A percentile compares a stretch with the other conserved stretches of the same genome.
Conservation (phyloP, 2,113 vertebrate genomes). For the Machaerirhynchus nigripectus region DNA sequence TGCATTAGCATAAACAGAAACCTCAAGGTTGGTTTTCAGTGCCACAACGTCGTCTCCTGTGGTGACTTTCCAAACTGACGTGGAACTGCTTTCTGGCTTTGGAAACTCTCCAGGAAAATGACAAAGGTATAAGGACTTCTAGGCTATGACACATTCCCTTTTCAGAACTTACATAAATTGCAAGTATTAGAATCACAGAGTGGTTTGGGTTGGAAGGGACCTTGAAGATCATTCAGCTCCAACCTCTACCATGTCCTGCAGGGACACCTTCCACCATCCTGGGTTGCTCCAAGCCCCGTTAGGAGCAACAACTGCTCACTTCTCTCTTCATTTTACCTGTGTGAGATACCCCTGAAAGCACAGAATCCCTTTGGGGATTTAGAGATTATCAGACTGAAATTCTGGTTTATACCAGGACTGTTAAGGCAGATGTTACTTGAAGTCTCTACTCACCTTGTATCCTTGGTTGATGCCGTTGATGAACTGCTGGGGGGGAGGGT, state of each 20-base stretch:
- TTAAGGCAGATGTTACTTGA: no score
- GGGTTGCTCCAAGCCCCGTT: neutral
- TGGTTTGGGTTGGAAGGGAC: neutral
- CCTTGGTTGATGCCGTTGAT: conserved; percentile 97
- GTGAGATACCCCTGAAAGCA: neutral
- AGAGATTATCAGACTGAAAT: neutral
- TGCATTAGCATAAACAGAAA: neutral
- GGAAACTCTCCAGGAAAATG: neutral
- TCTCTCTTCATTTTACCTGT: accelerated
- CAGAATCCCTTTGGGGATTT: neutral
- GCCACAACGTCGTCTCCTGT: neutral
- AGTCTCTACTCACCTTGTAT: conserved; percentile 83
- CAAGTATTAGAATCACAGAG: neutral
- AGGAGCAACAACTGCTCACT: neutral
- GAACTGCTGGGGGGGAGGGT: conserved; percentile 92
- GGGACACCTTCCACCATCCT: neutral
- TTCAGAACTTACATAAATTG: neutral
- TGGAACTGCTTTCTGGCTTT: neutral
- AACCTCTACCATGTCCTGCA: neutral
- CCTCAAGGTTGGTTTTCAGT: neutral
- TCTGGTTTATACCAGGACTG: neutral
- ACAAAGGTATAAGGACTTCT: neutral
- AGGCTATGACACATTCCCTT: neutral
- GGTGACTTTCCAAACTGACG: neutral
- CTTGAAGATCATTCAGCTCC: neutral